Percentiles rank a stretch among this genome's conserved stretches.
Evolutionary conservation across 2,113 vertebrate genomes (phyloP).

Genomic region (Vombatus ursinus): DNA sequence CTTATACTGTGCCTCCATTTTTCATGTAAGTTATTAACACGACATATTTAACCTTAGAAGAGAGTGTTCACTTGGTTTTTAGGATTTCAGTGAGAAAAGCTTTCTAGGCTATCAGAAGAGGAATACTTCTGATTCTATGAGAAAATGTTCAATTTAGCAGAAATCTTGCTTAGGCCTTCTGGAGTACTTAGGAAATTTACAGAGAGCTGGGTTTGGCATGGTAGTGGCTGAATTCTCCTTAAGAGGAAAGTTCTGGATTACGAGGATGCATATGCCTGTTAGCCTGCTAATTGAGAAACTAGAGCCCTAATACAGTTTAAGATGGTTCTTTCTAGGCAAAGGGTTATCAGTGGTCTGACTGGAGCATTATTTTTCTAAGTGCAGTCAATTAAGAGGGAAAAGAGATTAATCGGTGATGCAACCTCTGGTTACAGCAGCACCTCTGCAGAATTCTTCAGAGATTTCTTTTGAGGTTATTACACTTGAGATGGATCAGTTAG

Average conservation of each 20-base stretch:
- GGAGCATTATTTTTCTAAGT: background rate
- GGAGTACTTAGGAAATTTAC: background rate
- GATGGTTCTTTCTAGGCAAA: slow-evolving; percentile 13
- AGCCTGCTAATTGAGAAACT: background rate
- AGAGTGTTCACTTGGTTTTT: slow-evolving; percentile 42
- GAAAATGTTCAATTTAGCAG: slow-evolving; percentile 49
- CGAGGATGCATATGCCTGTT: background rate
- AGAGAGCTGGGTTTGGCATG: background rate
- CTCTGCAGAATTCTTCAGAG: background rate
- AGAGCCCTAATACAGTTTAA: background rate
- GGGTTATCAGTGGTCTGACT: background rate
- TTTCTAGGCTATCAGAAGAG: slow-evolving; percentile 22
- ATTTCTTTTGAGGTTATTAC: background rate
- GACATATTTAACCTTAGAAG: slow-evolving; percentile 30
- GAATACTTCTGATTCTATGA: slow-evolving; percentile 31
- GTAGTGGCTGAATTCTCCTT: slow-evolving; percentile 4
- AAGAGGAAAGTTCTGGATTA: background rate
- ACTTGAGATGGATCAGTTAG: background rate
- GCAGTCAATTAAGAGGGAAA: background rate
- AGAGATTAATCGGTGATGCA: background rate
- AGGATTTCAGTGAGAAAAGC: slow-evolving; percentile 24
- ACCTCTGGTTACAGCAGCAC: too few species aligned
- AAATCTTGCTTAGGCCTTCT: slow-evolving; percentile 27
- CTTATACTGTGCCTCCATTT: slow-evolving; percentile 13
- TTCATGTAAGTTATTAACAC: slow-evolving; percentile 23